Conservation (phyloP, 2,888 invertebrate genomes). For the Agelastica alni region DNA sequence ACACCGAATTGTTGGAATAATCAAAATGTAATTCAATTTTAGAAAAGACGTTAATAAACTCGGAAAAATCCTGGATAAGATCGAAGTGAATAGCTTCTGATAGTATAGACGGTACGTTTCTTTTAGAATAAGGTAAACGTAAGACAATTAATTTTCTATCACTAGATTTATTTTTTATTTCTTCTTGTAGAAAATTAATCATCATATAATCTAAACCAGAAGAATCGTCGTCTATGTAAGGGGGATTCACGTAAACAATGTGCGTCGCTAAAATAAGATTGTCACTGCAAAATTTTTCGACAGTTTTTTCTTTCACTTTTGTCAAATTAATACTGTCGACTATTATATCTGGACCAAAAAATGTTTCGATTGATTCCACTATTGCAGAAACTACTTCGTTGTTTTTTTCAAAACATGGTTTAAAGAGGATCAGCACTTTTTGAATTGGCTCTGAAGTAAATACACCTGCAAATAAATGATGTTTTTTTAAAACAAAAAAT, state of each 20-base stretch:
- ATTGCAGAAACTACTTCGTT: conserved; percentile 37
- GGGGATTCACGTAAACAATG: conserved; percentile 39
- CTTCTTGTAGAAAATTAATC: conserved; percentile 34
- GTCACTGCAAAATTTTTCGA: conserved; percentile 35
- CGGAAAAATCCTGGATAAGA: conserved; percentile 38
- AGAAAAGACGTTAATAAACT: conserved; percentile 36
- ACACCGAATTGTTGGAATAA: conserved; percentile 26
- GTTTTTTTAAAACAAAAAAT: too few relatives aligned
- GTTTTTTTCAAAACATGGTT: conserved; percentile 40
- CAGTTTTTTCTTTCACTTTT: conserved; percentile 30
- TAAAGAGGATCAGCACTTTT: conserved; percentile 36
- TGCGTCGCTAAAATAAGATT: conserved; percentile 34
- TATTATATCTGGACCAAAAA: conserved; percentile 32
- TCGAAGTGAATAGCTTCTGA: conserved; percentile 31
- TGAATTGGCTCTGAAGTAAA: conserved; percentile 19
- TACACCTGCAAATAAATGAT: too few relatives aligned
- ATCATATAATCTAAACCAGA: conserved; percentile 34
- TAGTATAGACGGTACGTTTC: conserved; percentile 35
- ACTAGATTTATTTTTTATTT: conserved; percentile 29
- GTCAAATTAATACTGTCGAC: conserved; percentile 30
- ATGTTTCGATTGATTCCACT: conserved; percentile 35
- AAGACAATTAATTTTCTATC: conserved; percentile 34
- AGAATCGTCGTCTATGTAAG: conserved; percentile 28
- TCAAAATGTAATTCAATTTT: conserved; percentile 22
- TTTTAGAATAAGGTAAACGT: conserved; percentile 37